Evolutionary conservation across 37 sponge, comb jelly and placozoan genomes (phyloP).

Genomic region (Diacarnus erythraeanus): DNA sequence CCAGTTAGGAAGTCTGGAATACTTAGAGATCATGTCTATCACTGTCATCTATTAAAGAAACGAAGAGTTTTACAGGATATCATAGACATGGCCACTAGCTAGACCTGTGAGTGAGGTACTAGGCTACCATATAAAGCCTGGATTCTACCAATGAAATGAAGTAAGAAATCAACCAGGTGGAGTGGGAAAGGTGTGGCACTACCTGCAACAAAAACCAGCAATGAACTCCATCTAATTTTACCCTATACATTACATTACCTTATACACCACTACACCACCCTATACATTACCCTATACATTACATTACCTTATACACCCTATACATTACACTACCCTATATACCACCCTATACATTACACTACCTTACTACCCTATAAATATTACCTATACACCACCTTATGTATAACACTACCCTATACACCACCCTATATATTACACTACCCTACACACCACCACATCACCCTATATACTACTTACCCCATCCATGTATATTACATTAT

Average conservation of each 20-base stretch:
- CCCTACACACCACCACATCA: neutral
- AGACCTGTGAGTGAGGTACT: neutral
- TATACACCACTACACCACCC: neutral
- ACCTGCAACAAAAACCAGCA: no score
- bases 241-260: no score
- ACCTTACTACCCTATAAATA: neutral
- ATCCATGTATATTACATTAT: neutral
- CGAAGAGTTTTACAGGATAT: neutral
- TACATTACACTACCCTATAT: neutral
- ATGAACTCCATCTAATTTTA: no score
- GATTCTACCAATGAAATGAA: no score
- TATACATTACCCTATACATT: neutral
- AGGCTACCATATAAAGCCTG: neutral
- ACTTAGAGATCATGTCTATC: neutral
- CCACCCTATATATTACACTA: neutral
- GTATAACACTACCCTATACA: neutral
- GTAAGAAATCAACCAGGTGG: neutral
- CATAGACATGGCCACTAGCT: neutral
- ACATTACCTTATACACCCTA: neutral
- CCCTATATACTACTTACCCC: neutral
- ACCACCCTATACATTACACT: neutral
- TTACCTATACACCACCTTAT: neutral
- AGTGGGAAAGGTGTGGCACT: neutral
- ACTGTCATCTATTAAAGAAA: neutral
- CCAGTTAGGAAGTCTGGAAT: slow-evolving; percentile 14